These are phyloP conservation scores for Telmatochromis sp. DNA, from an alignment of 2,113 vertebrate genomes.

Conservation along the genomic window DNA sequence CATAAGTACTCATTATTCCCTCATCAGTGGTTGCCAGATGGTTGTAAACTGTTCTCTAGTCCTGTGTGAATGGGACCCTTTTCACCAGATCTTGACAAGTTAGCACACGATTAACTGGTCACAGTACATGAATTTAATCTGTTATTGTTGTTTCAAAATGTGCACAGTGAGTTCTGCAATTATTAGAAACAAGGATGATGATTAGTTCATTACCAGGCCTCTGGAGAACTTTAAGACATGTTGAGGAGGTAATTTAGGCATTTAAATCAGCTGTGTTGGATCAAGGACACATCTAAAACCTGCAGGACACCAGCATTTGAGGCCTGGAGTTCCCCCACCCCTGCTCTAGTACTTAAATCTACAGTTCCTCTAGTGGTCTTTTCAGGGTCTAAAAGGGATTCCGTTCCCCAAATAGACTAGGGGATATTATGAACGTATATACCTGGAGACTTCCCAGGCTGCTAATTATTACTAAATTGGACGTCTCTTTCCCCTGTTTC, in stretches of 20 bases:
- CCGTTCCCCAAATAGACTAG: neutral
- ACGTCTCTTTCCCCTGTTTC: neutral
- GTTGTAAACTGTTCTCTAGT: neutral
- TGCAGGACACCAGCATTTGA: neutral
- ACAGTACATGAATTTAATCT: neutral
- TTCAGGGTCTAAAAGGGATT: neutral
- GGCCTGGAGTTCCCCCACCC: neutral
- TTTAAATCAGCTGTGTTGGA: neutral
- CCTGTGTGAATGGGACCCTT: neutral
- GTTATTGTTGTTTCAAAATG: neutral
- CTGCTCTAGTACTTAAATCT: neutral
- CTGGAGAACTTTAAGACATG: neutral
- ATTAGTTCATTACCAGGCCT: neutral
- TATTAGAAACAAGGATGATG: neutral
- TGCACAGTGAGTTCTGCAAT: neutral
- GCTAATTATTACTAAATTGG: neutral
- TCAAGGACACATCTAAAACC: neutral
- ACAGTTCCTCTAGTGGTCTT: neutral
- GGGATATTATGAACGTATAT: neutral
- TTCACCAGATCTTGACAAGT: neutral
- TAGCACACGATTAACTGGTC: neutral
- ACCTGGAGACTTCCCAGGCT: neutral
- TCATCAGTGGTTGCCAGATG: neutral
- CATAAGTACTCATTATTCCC: neutral
- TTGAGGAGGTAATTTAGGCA: neutral